Base-by-base conservation (phyloP, 2,113 vertebrate genomes). In the Cyprinodon tularosa region DNA sequence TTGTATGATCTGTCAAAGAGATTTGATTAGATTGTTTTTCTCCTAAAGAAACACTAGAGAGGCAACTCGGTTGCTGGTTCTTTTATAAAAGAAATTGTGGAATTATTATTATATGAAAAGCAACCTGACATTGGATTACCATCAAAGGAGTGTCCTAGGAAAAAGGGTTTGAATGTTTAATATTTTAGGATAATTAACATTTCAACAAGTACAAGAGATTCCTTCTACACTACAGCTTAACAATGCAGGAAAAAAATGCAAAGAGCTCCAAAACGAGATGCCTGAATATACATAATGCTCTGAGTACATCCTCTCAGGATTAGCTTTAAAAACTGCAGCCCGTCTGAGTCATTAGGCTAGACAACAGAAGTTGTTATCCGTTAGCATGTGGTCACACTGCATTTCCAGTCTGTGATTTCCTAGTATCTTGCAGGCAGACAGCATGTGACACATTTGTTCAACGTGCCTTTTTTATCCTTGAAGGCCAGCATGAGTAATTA, bases 371-470 rank as follows among this genome's bases (percentile, higher is more conserved):
- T 7, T 0, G 2, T 38, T 15, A 36, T 50, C 44, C 36, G 68
- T 62, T 44, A 62, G 15, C 48, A 60, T 73, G 59, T 62, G 39
- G 62, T 70, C 71, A 22, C 4, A 13, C 45, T 67, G 36, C 71
- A 42, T 67, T 44, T 63, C 12, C 44, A 57, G 17, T 60, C 59
- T 45, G 70, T 38, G 39, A 59, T 50, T 37, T 62, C 71, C 59
- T 59, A 36, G 70, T 45, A 44, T 76, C 42, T 47, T 48, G 36
- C 59, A 77, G 50, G 66, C 69, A 50, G 40, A 71, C 3, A 4
- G 71, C 38, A 77, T 38, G 29, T 29, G 60, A 15, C 66, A 65
- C 76, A 72, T 77, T 82, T 80, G 74, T 78, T 76, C 77, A 45
- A 69, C 82, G 74, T 81, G 75, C 66, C 12, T 1, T 8, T 15